Conservation (phyloP, 2,888 invertebrate genomes). For the Carpatolechia fugitivella region DNA sequence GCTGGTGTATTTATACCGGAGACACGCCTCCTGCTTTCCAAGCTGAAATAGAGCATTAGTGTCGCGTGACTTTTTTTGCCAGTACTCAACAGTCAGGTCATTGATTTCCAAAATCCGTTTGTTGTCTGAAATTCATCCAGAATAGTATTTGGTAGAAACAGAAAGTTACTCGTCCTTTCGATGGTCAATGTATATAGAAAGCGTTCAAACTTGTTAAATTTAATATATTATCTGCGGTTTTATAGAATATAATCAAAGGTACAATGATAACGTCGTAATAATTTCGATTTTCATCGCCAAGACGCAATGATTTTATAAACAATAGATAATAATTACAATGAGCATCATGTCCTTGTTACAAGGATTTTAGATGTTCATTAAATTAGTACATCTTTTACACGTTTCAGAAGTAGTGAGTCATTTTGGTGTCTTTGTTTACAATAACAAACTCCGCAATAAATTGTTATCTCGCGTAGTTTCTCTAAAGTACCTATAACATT, state of each 20-base stretch:
- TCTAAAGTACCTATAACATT: conserved; percentile 13
- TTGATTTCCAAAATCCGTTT: conserved; percentile 34
- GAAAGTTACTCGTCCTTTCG: too few species aligned
- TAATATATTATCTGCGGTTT: too few species aligned
- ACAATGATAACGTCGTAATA: too few species aligned
- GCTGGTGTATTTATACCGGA: conserved; percentile 71
- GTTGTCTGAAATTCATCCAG: too few species aligned
- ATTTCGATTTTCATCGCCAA: background rate
- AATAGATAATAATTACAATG: conserved; percentile 7
- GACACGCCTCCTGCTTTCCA: conserved; percentile 75
- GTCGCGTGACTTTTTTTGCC: conserved; percentile 68
- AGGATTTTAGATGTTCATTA: conserved; percentile 35
- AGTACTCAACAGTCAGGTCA: conserved; percentile 46
- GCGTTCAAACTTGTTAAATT: too few species aligned
- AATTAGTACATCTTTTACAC: conserved; percentile 40
- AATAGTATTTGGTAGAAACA: too few species aligned
- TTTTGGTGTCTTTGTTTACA: conserved; percentile 52
- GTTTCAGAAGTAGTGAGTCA: conserved; percentile 44
- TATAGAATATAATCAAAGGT: too few species aligned
- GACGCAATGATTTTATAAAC: background rate
- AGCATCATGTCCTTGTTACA: conserved; percentile 28
- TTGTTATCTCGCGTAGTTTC: conserved; percentile 23
- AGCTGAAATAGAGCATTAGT: conserved; percentile 66
- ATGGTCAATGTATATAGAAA: too few species aligned
- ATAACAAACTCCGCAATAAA: conserved; percentile 53